phyloP scores from a whole-genome alignment of 2,888 invertebrate species.

The Eupeodes luniger region DNA sequence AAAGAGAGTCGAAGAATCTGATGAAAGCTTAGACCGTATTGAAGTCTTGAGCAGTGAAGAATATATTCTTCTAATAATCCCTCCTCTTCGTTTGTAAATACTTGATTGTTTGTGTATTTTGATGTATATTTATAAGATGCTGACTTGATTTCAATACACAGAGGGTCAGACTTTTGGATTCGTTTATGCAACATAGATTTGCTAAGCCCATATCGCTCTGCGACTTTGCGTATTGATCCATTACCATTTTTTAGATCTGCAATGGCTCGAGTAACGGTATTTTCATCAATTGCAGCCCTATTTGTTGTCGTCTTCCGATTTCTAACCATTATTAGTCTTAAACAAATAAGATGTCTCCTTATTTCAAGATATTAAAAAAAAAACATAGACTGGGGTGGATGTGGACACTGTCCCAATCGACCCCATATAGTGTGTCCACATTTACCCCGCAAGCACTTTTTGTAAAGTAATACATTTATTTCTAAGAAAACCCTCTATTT shows the following conservation, averaged over 20 bases:
- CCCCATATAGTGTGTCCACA: constrained; percentile 33
- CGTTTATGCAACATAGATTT: constrained; percentile 6
- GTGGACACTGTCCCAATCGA: constrained; percentile 30
- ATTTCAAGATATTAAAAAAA: no score
- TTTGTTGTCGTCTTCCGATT: no score
- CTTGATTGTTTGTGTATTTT: constrained; percentile 29
- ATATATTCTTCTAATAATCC: constrained; percentile 22
- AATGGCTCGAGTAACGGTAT: not conserved
- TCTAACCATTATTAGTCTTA: no score
- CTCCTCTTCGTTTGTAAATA: constrained; percentile 27
- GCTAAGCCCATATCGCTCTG: constrained; percentile 11
- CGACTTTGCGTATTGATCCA: constrained; percentile 22
- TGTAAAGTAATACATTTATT: constrained; percentile 6
- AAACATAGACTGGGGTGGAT: constrained; percentile 16
- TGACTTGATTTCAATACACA: constrained; percentile 8
- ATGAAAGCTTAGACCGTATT: constrained; percentile 25
- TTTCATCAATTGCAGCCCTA: no score
- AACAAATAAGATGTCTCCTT: no score
- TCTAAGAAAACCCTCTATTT: no score
- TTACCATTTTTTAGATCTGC: constrained; percentile 18
- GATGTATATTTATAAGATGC: not conserved
- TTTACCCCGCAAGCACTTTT: constrained; percentile 21
- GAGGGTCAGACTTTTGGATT: constrained; percentile 18
- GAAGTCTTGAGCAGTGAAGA: constrained; percentile 30
- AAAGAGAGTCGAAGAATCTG: constrained; percentile 34